A percentile compares a stretch with the other conserved stretches of the same genome.
These are phyloP conservation scores for Ginglymostoma cirratum DNA, from an alignment of 2,113 vertebrate genomes.

Conservation along the genomic window DNA sequence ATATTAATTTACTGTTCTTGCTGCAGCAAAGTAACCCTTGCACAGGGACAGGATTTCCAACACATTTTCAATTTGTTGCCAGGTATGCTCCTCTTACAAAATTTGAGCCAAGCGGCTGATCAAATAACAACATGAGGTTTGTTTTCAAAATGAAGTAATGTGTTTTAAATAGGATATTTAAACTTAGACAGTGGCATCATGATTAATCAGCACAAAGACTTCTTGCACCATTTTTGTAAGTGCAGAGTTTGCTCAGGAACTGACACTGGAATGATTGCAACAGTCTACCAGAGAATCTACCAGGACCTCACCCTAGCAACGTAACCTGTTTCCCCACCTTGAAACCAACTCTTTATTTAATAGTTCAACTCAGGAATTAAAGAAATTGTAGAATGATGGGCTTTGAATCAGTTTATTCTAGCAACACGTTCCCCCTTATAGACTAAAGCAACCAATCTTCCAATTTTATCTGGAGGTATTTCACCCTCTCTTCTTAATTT, in stretches of 20 bases:
- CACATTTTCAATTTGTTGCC: not conserved
- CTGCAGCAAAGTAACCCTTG: not conserved
- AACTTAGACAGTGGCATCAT: not conserved
- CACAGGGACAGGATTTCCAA: not conserved
- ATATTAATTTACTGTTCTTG: not conserved
- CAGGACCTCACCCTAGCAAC: not conserved
- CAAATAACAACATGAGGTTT: not conserved
- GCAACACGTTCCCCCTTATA: not conserved
- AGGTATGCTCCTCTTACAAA: not conserved
- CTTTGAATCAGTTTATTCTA: no score
- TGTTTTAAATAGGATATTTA: not conserved
- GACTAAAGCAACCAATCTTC: not conserved
- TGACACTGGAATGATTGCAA: not conserved
- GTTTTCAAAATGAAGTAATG: constrained; percentile 7
- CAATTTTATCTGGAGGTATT: not conserved
- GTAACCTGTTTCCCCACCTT: not conserved
- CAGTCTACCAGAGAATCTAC: not conserved
- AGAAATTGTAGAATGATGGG: not conserved
- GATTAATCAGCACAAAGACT: constrained; percentile 6
- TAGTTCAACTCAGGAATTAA: not conserved
- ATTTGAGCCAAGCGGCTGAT: not conserved
- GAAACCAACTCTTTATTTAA: not conserved
- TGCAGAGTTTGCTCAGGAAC: not conserved
- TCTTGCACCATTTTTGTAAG: not conserved
- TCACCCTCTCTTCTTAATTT: not conserved